Conservation (phyloP, 2,113 vertebrate species). For the Myrmophylax atrothorax region DNA sequence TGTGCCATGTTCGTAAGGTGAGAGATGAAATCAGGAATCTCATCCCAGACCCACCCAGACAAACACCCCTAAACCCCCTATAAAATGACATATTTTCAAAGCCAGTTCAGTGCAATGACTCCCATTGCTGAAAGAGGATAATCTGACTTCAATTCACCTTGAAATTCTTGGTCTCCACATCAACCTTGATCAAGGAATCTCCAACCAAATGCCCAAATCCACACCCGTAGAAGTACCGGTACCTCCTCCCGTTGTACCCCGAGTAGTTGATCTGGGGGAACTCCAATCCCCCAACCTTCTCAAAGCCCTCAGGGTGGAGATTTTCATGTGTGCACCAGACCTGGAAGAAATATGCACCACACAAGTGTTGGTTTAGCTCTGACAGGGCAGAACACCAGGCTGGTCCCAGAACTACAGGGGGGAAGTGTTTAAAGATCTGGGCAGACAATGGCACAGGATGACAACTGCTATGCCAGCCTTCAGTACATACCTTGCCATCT, state of each 20-base stretch:
- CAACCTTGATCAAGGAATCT: slow-evolving; percentile 87
- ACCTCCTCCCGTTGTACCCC: slow-evolving; percentile 78
- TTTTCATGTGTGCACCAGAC: slow-evolving; percentile 86
- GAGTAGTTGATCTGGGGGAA: slow-evolving; percentile 93
- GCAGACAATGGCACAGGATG: neutral
- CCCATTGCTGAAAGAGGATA: neutral
- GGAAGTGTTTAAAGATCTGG: neutral
- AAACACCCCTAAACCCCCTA: neutral
- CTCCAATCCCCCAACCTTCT: slow-evolving; percentile 85
- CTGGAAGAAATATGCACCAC: slow-evolving; percentile 54
- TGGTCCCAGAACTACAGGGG: neutral
- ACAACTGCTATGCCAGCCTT: neutral
- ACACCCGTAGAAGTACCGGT: slow-evolving; percentile 90
- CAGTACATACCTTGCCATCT: slow-evolving; percentile 78
- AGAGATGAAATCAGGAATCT: neutral
- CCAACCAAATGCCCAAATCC: slow-evolving; percentile 88
- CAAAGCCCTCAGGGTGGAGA: slow-evolving; percentile 80
- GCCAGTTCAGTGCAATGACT: neutral
- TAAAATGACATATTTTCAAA: neutral
- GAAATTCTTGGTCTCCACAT: slow-evolving; percentile 80
- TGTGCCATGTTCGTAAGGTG: neutral
- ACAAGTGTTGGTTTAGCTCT: neutral
- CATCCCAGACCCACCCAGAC: neutral
- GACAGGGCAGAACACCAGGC: neutral
- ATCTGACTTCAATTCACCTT: slow-evolving; percentile 73